These are phyloP conservation scores for Hemitrygon akajei DNA, from an alignment of 2,797 vertebrate species.

Conservation along the genomic window DNA sequence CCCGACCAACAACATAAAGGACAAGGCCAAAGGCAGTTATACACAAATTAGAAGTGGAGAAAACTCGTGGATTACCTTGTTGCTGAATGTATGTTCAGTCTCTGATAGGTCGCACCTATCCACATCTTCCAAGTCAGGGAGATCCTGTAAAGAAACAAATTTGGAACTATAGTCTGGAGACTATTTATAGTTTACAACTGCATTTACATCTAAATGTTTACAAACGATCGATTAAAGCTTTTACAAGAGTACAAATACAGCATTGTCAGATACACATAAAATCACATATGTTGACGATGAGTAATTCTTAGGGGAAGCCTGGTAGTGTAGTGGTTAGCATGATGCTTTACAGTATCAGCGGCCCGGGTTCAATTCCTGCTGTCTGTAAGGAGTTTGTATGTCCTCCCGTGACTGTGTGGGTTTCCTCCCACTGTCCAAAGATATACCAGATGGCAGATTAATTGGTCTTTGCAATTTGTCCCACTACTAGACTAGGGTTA, in stretches of 20 bases:
- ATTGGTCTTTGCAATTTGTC: too few species aligned
- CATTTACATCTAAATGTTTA: constrained; percentile 9
- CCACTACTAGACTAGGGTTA: too few species aligned
- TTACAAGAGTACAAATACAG: background rate
- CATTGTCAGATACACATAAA: background rate
- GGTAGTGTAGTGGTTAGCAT: too few species aligned
- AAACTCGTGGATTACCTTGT: constrained; percentile 43
- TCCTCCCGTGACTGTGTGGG: too few species aligned
- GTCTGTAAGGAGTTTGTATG: too few species aligned
- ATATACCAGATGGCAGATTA: too few species aligned
- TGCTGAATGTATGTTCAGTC: constrained; percentile 41
- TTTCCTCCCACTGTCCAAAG: too few species aligned
- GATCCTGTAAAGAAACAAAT: constrained; percentile 59
- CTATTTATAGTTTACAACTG: constrained; percentile 2
- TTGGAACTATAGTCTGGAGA: background rate
- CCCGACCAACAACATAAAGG: background rate
- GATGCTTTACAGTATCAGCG: too few species aligned
- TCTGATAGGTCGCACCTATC: constrained; percentile 47
- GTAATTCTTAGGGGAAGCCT: too few species aligned
- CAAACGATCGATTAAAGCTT: background rate
- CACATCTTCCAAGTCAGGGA: constrained; percentile 83
- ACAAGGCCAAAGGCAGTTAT: constrained; percentile 27
- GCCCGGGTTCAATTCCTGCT: too few species aligned
- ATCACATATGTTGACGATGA: too few species aligned
- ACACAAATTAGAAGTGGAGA: background rate